phyloP scores from a whole-genome alignment of 1,140 invertebrate genomes.

The Aphelenchoides besseyi region DNA sequence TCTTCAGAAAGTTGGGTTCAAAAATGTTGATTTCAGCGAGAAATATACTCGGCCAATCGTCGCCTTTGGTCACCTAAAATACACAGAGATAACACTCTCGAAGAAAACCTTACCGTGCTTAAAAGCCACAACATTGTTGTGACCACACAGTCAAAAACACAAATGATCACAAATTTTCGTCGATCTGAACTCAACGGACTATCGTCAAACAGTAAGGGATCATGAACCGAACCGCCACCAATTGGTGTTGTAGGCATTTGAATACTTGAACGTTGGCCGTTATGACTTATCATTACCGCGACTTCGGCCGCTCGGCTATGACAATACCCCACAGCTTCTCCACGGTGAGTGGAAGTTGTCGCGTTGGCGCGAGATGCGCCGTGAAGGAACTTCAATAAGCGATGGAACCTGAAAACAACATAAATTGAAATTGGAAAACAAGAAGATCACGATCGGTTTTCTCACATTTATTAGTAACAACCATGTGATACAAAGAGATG shows the following conservation, averaged over 20 bases:
- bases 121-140: constrained; percentile 28
- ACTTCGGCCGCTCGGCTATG: not conserved
- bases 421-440: not conserved
- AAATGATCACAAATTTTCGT: constrained; percentile 41
- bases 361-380: too few species aligned
- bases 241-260: not conserved
- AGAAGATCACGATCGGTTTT: too few species aligned
- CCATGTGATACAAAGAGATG: not conserved
- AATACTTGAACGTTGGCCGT: not conserved
- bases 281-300: not conserved
- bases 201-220: constrained; percentile 34
- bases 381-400: not conserved
- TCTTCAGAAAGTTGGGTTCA: constrained; percentile 35
- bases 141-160: constrained; percentile 24
- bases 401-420: constrained; percentile 1
- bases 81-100: not conserved
- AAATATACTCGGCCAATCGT: constrained; percentile 38
- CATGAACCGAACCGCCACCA: constrained; percentile 5
- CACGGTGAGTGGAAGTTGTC: too few species aligned
- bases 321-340: not conserved
- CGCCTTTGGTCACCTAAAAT: constrained; percentile 34
- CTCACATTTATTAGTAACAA: not conserved
- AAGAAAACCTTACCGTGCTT: constrained; percentile 25
- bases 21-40: constrained; percentile 46
- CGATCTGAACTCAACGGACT: constrained; percentile 37